Evolutionary conservation across 2,888 invertebrate species (phyloP), one percentile per base, ranked within the genome.

Genomic region (Sarcophaga subvicina): DNA sequence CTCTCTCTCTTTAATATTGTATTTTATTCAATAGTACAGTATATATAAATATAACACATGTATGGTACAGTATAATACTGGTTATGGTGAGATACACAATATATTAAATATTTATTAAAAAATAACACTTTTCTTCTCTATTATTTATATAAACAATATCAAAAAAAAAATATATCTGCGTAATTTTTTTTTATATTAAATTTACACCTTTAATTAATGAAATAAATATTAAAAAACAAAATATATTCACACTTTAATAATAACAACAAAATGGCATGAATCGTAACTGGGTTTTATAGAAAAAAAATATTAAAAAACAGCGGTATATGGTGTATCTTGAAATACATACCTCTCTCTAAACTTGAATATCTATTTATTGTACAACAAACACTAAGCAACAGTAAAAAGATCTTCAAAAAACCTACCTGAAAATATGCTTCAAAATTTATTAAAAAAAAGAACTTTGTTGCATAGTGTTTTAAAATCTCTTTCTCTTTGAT

Each of bases 221-320:
- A 63, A 37, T 27, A 70, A 72, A 78, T 66, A 17, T 11, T 20
- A 11, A 60, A 64, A 60, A 8, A 27, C 25, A 72, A 72, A 71
- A 37, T 37, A 37, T 37, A 37, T 37, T 59, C 79, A 80, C 80
- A 80, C 64, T 76, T 80, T 49, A n/a, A 27, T 20, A 45, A 25
- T 54, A 71, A 20, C 4, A 47, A 64, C 10, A 72, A 81, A 89
- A 85, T 81, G 88, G 72, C 83, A 81, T 85, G 83, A 80, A 73
- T 73, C 73, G 76, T 76, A 76, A 66, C 54, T 78, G 75, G 87
- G 81, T 71, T 79, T 70, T 79, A 49, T 64, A 63, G 20, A 14
- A 25, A 47, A 11, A 27, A 67, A 67, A 54, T 37, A 37, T 37
- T 37, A 6, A 71, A 80, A 64, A 49, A 37, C 37, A 8, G 37